A percentile compares a stretch with the other conserved stretches of the same genome.
Conservation (phyloP, 2,888 invertebrate genomes). For the Melangyna quadrimaculata region DNA sequence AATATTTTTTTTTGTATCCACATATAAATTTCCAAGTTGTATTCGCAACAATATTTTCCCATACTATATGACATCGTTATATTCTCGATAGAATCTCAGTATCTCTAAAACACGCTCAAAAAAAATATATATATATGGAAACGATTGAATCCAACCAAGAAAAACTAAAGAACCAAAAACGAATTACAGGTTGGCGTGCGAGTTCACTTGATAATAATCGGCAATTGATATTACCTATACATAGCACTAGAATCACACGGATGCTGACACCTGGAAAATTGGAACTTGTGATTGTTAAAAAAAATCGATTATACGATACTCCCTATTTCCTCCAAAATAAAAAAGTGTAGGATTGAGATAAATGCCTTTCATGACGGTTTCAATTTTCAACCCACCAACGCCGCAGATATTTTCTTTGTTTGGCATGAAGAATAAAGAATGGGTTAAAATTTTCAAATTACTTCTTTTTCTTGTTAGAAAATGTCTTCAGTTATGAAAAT, state of each 20-base stretch:
- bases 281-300: neutral
- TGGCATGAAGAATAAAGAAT: neutral
- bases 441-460: neutral
- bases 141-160: neutral
- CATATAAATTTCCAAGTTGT: no score
- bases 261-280: conserved; percentile 24
- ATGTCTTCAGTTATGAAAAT: neutral
- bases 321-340: neutral
- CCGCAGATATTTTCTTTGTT: neutral
- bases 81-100: neutral
- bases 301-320: neutral
- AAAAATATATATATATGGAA: neutral
- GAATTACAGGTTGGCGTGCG: neutral
- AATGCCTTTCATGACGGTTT: neutral
- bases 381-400: neutral
- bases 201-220: conserved; percentile 10
- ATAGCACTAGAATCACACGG: neutral
- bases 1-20: no score
- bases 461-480: neutral
- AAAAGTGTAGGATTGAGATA: neutral
- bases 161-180: neutral
- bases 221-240: neutral
- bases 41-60: neutral
- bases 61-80: neutral
- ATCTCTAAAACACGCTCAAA: neutral